Evolutionary conservation across 2,797 vertebrate species (phyloP).

Genomic region (Labeo calbasu): DNA sequence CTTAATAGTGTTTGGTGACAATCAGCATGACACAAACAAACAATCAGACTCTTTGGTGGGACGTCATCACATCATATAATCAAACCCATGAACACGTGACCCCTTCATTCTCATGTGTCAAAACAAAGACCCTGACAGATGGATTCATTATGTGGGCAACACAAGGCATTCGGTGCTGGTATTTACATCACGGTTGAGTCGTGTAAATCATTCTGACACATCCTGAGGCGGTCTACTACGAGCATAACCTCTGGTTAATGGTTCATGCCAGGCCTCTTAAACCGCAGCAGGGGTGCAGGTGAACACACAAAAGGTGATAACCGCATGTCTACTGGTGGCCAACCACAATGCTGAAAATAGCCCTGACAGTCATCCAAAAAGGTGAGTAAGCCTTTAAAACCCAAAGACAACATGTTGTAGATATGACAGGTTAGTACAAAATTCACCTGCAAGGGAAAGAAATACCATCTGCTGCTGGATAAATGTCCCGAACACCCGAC

Average conservation of each 20-base stretch:
- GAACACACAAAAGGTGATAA: constrained; percentile 47
- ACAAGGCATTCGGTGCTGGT: constrained; percentile 16
- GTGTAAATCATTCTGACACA: constrained; percentile 35
- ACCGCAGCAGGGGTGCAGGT: constrained; percentile 56
- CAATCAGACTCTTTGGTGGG: neutral
- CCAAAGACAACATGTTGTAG: constrained; percentile 3
- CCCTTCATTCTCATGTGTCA: constrained; percentile 1
- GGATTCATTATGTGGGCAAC: constrained; percentile 14
- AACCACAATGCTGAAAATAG: constrained; percentile 52
- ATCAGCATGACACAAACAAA: neutral
- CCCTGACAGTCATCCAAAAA: constrained; percentile 33
- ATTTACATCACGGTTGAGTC: neutral
- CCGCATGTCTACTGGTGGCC: constrained; percentile 49
- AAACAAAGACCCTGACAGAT: constrained; percentile 9
- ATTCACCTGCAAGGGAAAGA: constrained; percentile 18
- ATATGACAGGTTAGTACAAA: neutral
- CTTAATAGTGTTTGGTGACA: neutral
- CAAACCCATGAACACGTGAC: neutral
- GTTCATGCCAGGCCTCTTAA: constrained; percentile 30
- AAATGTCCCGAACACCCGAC: neutral
- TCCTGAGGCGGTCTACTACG: neutral
- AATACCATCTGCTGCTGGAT: neutral
- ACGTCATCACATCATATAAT: neutral
- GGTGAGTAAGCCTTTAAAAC: constrained; percentile 20
- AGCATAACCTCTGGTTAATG: constrained; percentile 13